Percentiles rank a stretch among this genome's conserved stretches.
These are phyloP conservation scores for Meandrina meandrites DNA, from an alignment of 92 coral and sea anemone species.

Conservation along the genomic window DNA sequence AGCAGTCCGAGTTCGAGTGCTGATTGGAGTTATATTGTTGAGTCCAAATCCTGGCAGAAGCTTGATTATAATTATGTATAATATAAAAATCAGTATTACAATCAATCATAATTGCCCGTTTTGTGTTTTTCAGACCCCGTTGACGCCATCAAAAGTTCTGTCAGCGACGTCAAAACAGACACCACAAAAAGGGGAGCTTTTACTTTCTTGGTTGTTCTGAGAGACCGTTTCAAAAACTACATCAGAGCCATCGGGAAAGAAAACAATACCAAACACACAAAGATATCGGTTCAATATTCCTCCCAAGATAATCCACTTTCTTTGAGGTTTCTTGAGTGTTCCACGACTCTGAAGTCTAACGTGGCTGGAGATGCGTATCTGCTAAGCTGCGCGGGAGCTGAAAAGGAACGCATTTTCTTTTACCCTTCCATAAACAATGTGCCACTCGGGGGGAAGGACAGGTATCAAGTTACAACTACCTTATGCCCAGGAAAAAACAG, in stretches of 20 bases:
- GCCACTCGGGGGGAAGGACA: slow-evolving; percentile 36
- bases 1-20: too few species aligned
- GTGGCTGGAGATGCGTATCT: slow-evolving; percentile 35
- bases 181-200: slow-evolving; percentile 53
- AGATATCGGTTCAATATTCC: slow-evolving; percentile 57
- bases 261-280: not conserved
- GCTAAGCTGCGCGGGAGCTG: slow-evolving; percentile 54
- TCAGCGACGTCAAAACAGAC: slow-evolving; percentile 43
- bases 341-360: slow-evolving; percentile 6
- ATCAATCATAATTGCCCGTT: too few species aligned
- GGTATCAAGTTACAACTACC: slow-evolving; percentile 54
- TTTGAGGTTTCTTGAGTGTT: slow-evolving; percentile 50
- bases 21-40: too few species aligned
- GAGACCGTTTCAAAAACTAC: slow-evolving; percentile 51
- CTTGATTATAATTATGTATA: too few species aligned
- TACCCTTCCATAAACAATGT: slow-evolving; percentile 41
- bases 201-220: slow-evolving; percentile 48
- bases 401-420: slow-evolving; percentile 46
- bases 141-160: slow-evolving; percentile 57
- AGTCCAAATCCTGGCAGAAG: too few species aligned
- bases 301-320: slow-evolving; percentile 23
- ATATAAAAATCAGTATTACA: too few species aligned
- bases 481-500: slow-evolving; percentile 65
- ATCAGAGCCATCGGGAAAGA: not conserved
- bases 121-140: slow-evolving; percentile 53